phyloP scores from a whole-genome alignment of 1,140 invertebrate genomes.

The Heliconius hewitsoni region DNA sequence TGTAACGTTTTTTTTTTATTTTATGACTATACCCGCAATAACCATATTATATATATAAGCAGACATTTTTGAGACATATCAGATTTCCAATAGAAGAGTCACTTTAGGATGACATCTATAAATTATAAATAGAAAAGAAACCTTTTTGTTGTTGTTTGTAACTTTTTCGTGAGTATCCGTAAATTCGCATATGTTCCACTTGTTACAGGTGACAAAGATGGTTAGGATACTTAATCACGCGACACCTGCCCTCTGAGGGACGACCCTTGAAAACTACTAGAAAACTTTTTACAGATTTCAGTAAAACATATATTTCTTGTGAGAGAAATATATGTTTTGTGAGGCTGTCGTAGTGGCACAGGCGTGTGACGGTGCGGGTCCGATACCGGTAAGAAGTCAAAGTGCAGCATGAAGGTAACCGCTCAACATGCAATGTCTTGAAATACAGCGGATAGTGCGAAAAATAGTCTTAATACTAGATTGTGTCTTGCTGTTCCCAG shows the following conservation, averaged over 20 bases:
- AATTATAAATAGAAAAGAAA: background rate
- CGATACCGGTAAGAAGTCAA: no score
- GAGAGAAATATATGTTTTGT: no score
- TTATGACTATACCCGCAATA: no score
- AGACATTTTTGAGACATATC: background rate
- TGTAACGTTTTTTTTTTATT: no score
- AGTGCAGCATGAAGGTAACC: no score
- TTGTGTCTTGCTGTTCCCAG: no score
- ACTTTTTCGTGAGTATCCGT: background rate
- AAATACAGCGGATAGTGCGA: no score
- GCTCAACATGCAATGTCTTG: no score
- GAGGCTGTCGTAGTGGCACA: no score
- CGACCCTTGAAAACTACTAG: slow-evolving; percentile 7
- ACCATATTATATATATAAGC: no score
- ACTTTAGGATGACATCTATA: background rate
- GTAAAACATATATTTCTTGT: background rate
- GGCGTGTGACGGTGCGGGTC: no score
- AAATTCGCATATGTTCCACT: slow-evolving; percentile 9
- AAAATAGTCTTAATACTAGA: no score
- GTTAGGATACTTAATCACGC: slow-evolving; percentile 24
- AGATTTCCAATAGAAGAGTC: background rate
- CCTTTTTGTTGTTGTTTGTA: slow-evolving; percentile 9
- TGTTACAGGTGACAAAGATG: slow-evolving; percentile 26
- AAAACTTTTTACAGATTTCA: slow-evolving; percentile 8
- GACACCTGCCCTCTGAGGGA: slow-evolving; percentile 27